Base-by-base conservation (phyloP, 2,888 invertebrate species). In the Rhagonycha fulva region DNA sequence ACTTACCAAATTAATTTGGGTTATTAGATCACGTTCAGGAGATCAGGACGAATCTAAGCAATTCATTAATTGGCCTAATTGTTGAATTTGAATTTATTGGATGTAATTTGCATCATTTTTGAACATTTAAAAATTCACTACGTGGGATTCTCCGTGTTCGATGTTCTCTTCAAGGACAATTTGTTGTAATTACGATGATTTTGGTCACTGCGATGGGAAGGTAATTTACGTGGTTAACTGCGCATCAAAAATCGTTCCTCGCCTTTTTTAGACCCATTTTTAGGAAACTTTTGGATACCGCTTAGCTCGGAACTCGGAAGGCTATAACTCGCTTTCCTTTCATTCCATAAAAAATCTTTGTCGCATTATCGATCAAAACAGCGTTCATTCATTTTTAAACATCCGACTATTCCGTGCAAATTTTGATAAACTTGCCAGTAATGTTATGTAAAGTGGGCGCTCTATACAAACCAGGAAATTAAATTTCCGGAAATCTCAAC, bases 401-500 rank as follows among this genome's bases (percentile, higher is more conserved):
- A 47, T 47, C 47, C 47, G 47, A 47, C 28, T 9, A 28, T 47
- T 47, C n/a, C 47, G 47, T 47, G 47, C 47, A 47, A 47, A 47
- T 47, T 47, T 47, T 47, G 47, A 47, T 47, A 47, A 47, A 47
- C 47, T 47, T 10, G 47, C 47, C n/a, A 7, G n/a, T 47, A 47
- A 47, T 47, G 47, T 19, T 61, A 14, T 72, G 67, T 28, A 72
- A 68, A 72, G 72, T 72, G 72, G 72, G 72, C 62, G 72, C 72
- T 47, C 14, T 28, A 60, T 47, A 47, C 47, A 47, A 47, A 72
- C 28, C 62, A 62, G 74, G 74, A 74, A 74, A 74, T 74, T 74
- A 12, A 63, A 74, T 70, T 74, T 74, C 74, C 74, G 74, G 69
- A 74, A 74, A 70, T 26, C 32, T 74, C 26, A 68, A 47, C 47